Evolutionary conservation across 2,888 invertebrate genomes (phyloP), one percentile per base, ranked within the genome.

Genomic region (Heliconius charithonia): DNA sequence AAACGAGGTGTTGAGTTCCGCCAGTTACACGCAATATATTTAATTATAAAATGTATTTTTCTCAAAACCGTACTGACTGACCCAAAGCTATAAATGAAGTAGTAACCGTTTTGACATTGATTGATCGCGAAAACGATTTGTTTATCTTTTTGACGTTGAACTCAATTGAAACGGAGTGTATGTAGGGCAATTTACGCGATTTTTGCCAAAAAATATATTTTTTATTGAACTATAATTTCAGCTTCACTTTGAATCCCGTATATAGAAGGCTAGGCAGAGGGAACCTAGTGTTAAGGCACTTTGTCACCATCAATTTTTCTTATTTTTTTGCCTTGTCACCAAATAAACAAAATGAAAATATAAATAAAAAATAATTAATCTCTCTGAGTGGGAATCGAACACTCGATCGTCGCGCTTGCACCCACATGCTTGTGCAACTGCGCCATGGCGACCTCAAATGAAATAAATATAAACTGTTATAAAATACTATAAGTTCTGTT

Each of bases 101-200:
- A 22, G n/a, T 67, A 67, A 67, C 32, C 32, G 66, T n/a, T 37
- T 37, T 37, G 66, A 67, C 66, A 67, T 4, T 67, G 66, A 67
- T 67, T 67, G 66, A 67, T 67, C 16, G 66, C 12, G n/a, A 37
- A 37, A 67, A n/a, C 37, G n/a, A 37, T 67, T 67, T 67, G 66
- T 67, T 67, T 67, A 67, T 67, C 37, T 67, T 37, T 66, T 67
- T 67, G 37, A 37, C n/a, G 66, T 37, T n/a, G n/a, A n/a, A 59
- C n/a, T 59, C 59, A 37, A 67, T 66, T 67, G 37, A 37, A 67
- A 67, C 66, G 37, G 66, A 37, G 37, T 37, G n/a, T 37, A 67
- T 37, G 22, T 66, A 22, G 66, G 66, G 32, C 22, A 22, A 66
- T 22, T 22, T 7, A 66, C 66, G n/a, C 37, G 6, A 37, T 67